Conservation (phyloP, 2,888 invertebrate species). For the Emmelina monodactyla region DNA sequence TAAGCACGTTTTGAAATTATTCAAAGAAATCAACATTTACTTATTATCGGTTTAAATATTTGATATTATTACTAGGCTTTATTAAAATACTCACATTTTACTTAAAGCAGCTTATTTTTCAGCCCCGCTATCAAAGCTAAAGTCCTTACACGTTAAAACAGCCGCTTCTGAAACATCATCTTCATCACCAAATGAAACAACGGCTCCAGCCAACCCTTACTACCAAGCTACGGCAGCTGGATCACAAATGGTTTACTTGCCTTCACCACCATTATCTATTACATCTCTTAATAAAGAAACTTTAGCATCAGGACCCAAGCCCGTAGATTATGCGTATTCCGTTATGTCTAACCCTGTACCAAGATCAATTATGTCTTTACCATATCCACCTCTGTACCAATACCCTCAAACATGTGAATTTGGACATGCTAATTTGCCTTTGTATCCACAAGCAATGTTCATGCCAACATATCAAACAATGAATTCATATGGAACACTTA, state of each 20-base stretch:
- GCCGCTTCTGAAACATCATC: neutral
- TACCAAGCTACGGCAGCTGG: neutral
- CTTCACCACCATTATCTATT: too few species aligned
- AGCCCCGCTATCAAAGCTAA: neutral
- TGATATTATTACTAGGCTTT: too few species aligned
- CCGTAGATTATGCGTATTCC: slow-evolving; percentile 19
- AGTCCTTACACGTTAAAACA: slow-evolving; percentile 1
- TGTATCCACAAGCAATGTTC: too few species aligned
- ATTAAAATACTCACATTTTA: too few species aligned
- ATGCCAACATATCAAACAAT: too few species aligned
- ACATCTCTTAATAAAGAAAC: neutral
- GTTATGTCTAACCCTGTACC: slow-evolving; percentile 16
- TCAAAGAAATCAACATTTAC: too few species aligned
- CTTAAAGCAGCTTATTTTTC: too few species aligned
- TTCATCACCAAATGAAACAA: neutral
- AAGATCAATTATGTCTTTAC: slow-evolving; percentile 11
- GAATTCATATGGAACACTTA: too few species aligned
- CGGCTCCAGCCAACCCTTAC: neutral
- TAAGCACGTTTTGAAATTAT: too few species aligned
- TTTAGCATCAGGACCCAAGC: slow-evolving; percentile 17
- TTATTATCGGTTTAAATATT: too few species aligned
- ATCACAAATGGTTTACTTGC: neutral
- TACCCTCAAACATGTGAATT: slow-evolving; percentile 10
- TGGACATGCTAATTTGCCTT: neutral
- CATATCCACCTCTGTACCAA: slow-evolving; percentile 3